Conservation (phyloP, 2,888 invertebrate genomes). For the Standfussiana lucernea region DNA sequence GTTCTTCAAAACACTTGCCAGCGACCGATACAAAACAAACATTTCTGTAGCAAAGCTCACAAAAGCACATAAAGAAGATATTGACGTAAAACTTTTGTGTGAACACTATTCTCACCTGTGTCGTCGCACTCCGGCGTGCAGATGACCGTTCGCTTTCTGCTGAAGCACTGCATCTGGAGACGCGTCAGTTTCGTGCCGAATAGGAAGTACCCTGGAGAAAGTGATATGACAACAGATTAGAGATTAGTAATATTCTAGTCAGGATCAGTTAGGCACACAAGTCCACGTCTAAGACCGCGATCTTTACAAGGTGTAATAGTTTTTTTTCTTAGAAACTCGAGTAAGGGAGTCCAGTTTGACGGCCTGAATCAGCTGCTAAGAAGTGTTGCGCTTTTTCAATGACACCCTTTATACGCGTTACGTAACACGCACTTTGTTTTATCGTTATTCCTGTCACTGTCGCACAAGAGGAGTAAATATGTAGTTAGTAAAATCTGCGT, state of each 20-base stretch:
- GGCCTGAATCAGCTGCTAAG: no score
- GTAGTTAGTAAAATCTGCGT: not conserved
- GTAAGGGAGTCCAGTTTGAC: no score
- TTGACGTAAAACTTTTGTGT: not conserved
- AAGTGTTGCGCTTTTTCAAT: no score
- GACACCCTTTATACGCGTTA: no score
- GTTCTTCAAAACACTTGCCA: not conserved
- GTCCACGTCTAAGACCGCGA: no score
- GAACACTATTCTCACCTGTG: conserved; percentile 76
- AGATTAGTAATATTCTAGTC: not conserved
- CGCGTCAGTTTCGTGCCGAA: conserved; percentile 87
- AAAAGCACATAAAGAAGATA: not conserved
- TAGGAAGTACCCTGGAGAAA: conserved; percentile 84
- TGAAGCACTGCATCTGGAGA: conserved; percentile 87
- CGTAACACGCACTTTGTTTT: no score
- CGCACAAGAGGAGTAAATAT: not conserved
- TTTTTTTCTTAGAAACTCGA: no score
- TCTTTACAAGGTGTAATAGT: no score
- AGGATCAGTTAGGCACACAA: no score
- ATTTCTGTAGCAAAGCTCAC: not conserved
- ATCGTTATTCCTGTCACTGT: no score
- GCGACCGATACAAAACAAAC: not conserved
- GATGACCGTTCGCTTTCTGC: conserved; percentile 82
- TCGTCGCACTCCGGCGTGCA: conserved; percentile 89
- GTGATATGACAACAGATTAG: not conserved